These are phyloP conservation scores for Sarcophaga variegata DNA, from an alignment of 2,888 invertebrate species.

Conservation along the genomic window DNA sequence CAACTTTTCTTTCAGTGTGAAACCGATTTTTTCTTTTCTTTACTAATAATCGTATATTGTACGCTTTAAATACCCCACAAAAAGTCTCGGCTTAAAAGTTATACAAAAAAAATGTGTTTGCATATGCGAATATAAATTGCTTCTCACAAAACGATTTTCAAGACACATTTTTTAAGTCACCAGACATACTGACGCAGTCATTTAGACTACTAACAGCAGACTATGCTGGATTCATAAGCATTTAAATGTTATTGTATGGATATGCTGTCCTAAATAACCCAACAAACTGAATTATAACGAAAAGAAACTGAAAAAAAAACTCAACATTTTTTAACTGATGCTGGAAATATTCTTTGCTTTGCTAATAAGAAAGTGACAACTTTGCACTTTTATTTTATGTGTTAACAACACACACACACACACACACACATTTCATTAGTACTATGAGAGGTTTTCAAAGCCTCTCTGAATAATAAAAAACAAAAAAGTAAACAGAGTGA, in stretches of 20 bases:
- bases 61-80: background rate
- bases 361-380: background rate
- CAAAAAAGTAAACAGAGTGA: background rate
- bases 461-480: background rate
- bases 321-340: too few species aligned
- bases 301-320: too few species aligned
- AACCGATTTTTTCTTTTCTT: background rate
- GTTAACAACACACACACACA: too few species aligned
- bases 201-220: background rate
- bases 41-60: background rate
- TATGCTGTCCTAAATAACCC: too few species aligned
- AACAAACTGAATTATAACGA: too few species aligned
- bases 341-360: too few species aligned
- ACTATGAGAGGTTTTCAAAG: too few species aligned
- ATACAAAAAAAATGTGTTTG: slow-evolving; percentile 47
- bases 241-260: too few species aligned
- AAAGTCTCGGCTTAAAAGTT: background rate
- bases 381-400: background rate
- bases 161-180: slow-evolving; percentile 62
- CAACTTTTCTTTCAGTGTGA: too few species aligned
- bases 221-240: too few species aligned
- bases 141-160: slow-evolving; percentile 64
- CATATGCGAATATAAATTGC: slow-evolving; percentile 56
- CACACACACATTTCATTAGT: too few species aligned
- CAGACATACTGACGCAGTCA: slow-evolving; percentile 69